Conservation (phyloP, 2,888 invertebrate species). For the Hirtodrosophila duncani region DNA sequence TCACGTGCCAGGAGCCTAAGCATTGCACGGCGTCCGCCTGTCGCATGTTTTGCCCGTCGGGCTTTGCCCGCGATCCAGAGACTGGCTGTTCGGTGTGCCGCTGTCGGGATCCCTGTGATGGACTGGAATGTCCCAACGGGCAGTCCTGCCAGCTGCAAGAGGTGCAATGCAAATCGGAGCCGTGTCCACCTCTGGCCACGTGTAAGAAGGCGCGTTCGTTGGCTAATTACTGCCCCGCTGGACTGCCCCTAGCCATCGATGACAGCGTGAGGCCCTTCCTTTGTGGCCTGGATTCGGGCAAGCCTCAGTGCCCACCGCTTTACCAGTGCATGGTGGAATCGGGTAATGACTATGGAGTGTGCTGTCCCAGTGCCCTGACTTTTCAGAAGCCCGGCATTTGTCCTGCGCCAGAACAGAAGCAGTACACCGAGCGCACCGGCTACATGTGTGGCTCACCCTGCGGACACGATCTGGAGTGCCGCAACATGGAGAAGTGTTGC, state of each 20-base stretch:
- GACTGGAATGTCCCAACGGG: slow-evolving; percentile 86
- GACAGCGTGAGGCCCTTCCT: slow-evolving; percentile 89
- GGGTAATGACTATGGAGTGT: slow-evolving; percentile 92
- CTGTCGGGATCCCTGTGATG: slow-evolving; percentile 89
- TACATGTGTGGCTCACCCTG: slow-evolving; percentile 84
- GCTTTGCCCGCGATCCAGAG: slow-evolving; percentile 84
- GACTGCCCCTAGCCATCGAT: slow-evolving; percentile 84
- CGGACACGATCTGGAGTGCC: slow-evolving; percentile 89
- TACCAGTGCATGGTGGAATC: slow-evolving; percentile 88
- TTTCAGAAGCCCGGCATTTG: slow-evolving; percentile 89
- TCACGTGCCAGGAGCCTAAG: slow-evolving; percentile 79
- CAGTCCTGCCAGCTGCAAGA: slow-evolving; percentile 89
- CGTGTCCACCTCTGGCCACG: slow-evolving; percentile 90
- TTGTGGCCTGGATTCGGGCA: slow-evolving; percentile 88
- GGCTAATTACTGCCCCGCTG: slow-evolving; percentile 88
- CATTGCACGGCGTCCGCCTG: slow-evolving; percentile 89
- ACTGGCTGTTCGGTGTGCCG: slow-evolving; percentile 88
- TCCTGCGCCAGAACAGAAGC: slow-evolving; percentile 80
- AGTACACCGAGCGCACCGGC: slow-evolving; percentile 75
- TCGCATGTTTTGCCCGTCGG: slow-evolving; percentile 91
- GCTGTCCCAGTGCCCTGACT: slow-evolving; percentile 88
- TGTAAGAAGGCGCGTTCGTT: slow-evolving; percentile 89
- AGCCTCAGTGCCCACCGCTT: slow-evolving; percentile 89
- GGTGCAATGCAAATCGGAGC: slow-evolving; percentile 86
- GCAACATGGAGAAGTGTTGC: slow-evolving; percentile 90